Evolutionary conservation across 2,888 invertebrate species (phyloP), one percentile per base, ranked within the genome.

Genomic region (Coecobrya sp.): DNA sequence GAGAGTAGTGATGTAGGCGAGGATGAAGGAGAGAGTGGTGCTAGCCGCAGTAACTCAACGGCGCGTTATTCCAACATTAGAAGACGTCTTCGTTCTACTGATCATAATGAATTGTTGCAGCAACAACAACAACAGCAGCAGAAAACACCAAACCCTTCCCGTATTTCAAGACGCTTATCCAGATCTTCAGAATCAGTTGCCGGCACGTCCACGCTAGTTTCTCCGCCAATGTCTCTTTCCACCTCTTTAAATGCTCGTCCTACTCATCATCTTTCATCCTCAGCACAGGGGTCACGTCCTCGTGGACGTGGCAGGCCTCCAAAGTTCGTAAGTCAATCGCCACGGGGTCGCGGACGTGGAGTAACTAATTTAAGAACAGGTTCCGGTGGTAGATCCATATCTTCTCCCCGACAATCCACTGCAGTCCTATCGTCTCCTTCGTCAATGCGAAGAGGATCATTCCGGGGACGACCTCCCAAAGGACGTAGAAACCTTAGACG

Each of bases 71-170:
- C 88, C 30, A 89, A 30, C 36, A 89, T 92, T 3, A 49, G 92
- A 79, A 45, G 73, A n/a, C 45, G 92, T 27, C 89, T 92, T 11
- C 70, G 92, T 13, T 92, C 92, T 0, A 86, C 79, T 0, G 92
- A 89, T 11, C 49, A 79, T 27, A 79, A 73, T 27, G 87, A 91
- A 5, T 65, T 59, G 0, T 8, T 68, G 27, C 70, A n/a, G 19
- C 68, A 7, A 8, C 36, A 42, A 16, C 73, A 30, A 11, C 70
- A 11, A 11, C 36, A 62, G 16, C 49, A 49, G 0, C 25, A 16
- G 13, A 81, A 81, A 19, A 0, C 27, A n/a, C 79, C 62, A 30
- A 76, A 42, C 22, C 36, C 27, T 16, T 25, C 55, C 16, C 86
- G 87, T 19, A 11, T 89, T 16, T 52, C 76, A 8, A 42, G 92